Evolutionary conservation across 2,797 vertebrate genomes (phyloP).

Genomic region (Myripristis jacobus): DNA sequence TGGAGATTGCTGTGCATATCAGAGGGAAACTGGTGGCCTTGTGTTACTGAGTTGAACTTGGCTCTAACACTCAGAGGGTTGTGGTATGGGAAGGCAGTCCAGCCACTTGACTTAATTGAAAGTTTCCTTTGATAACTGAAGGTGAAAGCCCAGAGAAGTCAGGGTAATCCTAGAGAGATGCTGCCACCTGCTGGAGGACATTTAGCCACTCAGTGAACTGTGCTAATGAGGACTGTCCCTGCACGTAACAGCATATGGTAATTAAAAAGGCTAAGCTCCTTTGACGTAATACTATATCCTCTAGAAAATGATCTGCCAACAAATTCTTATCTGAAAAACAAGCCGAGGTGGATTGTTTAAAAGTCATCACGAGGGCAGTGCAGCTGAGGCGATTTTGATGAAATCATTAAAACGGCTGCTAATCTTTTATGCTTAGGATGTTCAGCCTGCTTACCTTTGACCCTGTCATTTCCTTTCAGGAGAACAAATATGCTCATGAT

Average conservation of each 20-base stretch:
- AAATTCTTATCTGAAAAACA: neutral
- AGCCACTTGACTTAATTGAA: too few species aligned
- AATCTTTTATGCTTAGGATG: too few species aligned
- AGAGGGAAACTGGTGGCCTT: neutral
- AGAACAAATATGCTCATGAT: neutral
- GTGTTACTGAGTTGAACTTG: neutral
- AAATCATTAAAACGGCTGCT: neutral
- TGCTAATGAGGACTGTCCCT: neutral
- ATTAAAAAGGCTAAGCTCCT: neutral
- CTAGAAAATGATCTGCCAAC: neutral
- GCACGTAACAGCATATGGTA: neutral
- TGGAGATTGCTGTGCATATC: neutral
- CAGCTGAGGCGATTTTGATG: neutral
- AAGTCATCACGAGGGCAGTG: neutral
- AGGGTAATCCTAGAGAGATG: conserved; percentile 1
- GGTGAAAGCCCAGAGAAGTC: neutral
- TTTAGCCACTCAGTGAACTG: neutral
- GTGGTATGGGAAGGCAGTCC: neutral
- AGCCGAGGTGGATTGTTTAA: neutral
- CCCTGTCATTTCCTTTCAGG: neutral
- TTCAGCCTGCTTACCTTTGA: neutral
- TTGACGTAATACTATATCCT: neutral
- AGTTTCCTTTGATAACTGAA: too few species aligned
- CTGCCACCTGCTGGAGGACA: conserved; percentile 49
- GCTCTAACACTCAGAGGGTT: too few species aligned